Evolutionary conservation across 2,888 invertebrate species (phyloP).

Genomic region (Holacanthella duospinosa): DNA sequence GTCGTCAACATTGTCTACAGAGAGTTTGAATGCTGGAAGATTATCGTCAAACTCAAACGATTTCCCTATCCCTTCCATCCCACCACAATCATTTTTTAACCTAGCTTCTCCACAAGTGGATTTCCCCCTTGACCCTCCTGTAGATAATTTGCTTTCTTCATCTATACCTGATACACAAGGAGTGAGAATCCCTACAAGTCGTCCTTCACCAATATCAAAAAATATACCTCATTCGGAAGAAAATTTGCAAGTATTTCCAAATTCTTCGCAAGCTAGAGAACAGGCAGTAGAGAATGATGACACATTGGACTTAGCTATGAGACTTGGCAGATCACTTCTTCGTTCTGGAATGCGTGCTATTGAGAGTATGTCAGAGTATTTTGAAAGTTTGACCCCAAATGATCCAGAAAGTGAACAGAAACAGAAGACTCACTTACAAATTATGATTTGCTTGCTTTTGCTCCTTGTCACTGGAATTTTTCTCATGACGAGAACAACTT

Average conservation of each 20-base stretch:
- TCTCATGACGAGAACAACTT: conserved; percentile 47
- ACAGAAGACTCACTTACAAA: conserved; percentile 51
- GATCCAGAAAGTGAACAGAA: conserved; percentile 32
- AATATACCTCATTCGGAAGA: too few species aligned
- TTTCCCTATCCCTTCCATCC: conserved; percentile 20
- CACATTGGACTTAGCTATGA: conserved; percentile 12
- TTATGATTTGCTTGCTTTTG: conserved; percentile 65
- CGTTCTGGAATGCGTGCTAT: conserved; percentile 28
- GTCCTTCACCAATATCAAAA: too few species aligned
- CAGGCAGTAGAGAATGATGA: conserved; percentile 16
- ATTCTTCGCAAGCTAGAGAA: too few species aligned
- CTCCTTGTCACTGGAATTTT: conserved; percentile 66
- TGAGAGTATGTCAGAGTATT: conserved; percentile 32
- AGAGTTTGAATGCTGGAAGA: conserved; percentile 24
- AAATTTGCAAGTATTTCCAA: too few species aligned
- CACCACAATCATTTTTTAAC: conserved; percentile 28
- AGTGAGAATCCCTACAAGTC: not conserved
- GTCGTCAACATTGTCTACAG: conserved; percentile 24
- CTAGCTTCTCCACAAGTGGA: conserved; percentile 16
- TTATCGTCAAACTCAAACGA: conserved; percentile 25
- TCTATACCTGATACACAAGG: not conserved
- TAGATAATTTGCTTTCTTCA: not conserved
- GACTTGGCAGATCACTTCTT: conserved; percentile 29
- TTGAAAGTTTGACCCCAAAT: conserved; percentile 31
- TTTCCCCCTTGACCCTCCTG: not conserved